These are phyloP conservation scores for Donacobius atricapilla DNA, from an alignment of 2,113 vertebrate species.

Conservation along the genomic window DNA sequence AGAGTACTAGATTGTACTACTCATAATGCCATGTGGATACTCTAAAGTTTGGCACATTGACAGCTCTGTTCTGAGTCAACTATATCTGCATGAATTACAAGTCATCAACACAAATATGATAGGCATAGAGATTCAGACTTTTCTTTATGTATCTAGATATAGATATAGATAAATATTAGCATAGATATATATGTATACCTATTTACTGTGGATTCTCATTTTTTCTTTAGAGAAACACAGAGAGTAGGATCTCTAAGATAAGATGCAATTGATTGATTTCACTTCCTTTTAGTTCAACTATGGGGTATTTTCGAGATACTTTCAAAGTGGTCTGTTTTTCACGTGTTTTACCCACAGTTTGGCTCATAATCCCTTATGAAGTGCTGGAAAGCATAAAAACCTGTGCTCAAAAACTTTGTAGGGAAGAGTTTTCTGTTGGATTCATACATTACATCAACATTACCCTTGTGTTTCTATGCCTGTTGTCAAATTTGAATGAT, in stretches of 20 bases:
- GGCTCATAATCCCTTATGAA: not conserved
- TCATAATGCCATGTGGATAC: not conserved
- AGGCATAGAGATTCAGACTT: not conserved
- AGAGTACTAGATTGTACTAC: not conserved
- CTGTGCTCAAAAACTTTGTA: not conserved
- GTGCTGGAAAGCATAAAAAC: not conserved
- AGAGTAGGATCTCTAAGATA: not conserved
- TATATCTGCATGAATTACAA: not conserved
- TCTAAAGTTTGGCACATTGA: not conserved
- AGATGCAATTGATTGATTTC: not conserved
- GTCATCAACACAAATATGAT: not conserved
- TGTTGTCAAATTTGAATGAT: not conserved
- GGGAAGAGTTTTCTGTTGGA: not conserved
- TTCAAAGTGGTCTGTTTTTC: not conserved
- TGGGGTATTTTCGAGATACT: not conserved
- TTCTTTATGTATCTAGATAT: not conserved
- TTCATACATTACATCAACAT: not conserved
- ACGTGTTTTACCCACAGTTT: not conserved
- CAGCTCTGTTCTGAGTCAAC: not conserved
- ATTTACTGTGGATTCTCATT: not conserved
- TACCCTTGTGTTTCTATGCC: not conserved
- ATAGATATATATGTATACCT: accelerated
- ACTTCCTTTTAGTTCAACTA: not conserved
- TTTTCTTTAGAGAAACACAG: not conserved
- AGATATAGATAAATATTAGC: no score